Conservation (phyloP, 2,113 vertebrate genomes). For the Pantherophis guttatus region DNA sequence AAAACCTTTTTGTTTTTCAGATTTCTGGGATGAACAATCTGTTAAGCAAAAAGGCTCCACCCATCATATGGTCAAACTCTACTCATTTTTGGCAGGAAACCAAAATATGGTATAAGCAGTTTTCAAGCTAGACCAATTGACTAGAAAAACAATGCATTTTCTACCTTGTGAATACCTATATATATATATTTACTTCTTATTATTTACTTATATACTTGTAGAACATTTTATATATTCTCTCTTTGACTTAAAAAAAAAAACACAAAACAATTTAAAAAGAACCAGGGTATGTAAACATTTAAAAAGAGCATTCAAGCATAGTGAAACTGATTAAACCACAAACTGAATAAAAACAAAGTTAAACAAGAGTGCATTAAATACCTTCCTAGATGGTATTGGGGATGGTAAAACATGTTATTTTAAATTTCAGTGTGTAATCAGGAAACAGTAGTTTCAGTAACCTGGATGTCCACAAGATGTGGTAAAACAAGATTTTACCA, state of each 20-base stretch:
- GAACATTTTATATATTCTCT: not conserved
- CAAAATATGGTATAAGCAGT: too few species aligned
- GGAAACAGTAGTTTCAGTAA: not conserved
- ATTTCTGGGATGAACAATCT: not conserved
- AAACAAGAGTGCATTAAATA: not conserved
- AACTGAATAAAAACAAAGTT: not conserved
- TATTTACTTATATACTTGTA: not conserved
- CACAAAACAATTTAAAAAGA: not conserved
- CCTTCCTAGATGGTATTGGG: not conserved
- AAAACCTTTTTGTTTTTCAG: not conserved
- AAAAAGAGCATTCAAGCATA: not conserved
- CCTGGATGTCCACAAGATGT: not conserved
- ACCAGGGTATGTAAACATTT: not conserved
- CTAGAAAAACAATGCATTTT: not conserved
- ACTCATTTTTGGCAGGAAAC: too few species aligned
- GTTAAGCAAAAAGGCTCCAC: not conserved
- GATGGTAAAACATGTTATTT: not conserved
- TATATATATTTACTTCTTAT: not conserved
- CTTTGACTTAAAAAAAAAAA: not conserved
- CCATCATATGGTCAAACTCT: too few species aligned
- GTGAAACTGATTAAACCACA: not conserved
- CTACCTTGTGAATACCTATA: not conserved
- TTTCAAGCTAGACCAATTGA: too few species aligned
- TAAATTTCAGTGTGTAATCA: not conserved
- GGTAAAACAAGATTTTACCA: not conserved